phyloP scores from a whole-genome alignment of 2,797 vertebrate species.

The Lithobates pipiens region DNA sequence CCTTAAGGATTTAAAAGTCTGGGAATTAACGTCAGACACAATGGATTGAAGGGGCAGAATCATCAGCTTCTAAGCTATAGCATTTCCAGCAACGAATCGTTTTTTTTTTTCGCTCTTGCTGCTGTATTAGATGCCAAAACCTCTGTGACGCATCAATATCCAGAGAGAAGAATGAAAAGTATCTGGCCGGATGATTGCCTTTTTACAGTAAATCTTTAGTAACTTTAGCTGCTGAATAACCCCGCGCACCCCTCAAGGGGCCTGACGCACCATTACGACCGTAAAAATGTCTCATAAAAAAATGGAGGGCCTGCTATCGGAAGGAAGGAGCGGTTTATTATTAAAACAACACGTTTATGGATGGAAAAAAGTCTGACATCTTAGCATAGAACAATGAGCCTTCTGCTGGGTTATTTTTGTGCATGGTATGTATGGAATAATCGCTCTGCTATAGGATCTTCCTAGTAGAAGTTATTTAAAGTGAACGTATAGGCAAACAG shows the following conservation, averaged over 20 bases:
- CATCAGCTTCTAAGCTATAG: neutral
- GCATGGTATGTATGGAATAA: neutral
- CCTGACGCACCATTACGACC: constrained; percentile 53
- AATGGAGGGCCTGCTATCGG: constrained; percentile 41
- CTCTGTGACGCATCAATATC: constrained; percentile 46
- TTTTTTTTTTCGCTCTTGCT: too few relatives aligned
- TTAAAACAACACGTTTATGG: constrained; percentile 25
- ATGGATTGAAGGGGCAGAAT: neutral
- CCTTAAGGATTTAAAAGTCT: neutral
- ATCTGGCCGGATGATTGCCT: constrained; percentile 55
- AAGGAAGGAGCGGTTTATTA: constrained; percentile 52
- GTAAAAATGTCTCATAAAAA: constrained; percentile 58
- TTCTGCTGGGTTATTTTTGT: neutral
- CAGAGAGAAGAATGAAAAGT: constrained; percentile 47
- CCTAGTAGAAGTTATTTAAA: too few relatives aligned
- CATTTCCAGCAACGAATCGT: neutral
- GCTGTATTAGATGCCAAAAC: constrained; percentile 22
- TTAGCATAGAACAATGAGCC: neutral
- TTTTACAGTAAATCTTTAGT: constrained; percentile 60
- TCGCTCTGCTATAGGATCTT: too few relatives aligned
- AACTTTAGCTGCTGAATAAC: constrained; percentile 56
- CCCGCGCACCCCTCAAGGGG: constrained; percentile 39
- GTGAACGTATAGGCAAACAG: too few relatives aligned
- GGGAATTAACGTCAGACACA: neutral
- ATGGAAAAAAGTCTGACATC: constrained; percentile 7